phyloP scores from a whole-genome alignment of 1,140 invertebrate species.

The Leptestheria dahalacensis region DNA sequence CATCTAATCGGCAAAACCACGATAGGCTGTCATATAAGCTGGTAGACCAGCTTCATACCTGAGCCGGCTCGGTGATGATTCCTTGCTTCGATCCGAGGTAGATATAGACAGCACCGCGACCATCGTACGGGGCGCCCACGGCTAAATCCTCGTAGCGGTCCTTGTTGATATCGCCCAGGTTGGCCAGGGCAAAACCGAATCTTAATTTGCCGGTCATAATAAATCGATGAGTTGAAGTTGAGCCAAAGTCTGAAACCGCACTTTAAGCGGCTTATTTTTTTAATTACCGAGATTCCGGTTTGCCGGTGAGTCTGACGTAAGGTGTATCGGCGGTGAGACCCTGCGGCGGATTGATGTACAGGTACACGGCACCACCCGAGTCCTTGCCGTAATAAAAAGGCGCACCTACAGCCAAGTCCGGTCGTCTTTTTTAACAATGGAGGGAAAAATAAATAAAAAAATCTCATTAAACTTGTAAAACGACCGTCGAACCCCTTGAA shows the following conservation, averaged over 20 bases:
- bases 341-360: conserved; percentile 51
- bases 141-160: conserved; percentile 79
- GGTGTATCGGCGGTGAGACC: conserved; percentile 32
- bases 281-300: conserved; percentile 47
- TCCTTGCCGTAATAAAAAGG: conserved; percentile 74
- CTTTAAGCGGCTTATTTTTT: too few species aligned
- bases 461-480: background rate
- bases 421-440: too few species aligned
- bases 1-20: too few species aligned
- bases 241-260: too few species aligned
- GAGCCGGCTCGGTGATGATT: conserved; percentile 53
- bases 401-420: conserved; percentile 76
- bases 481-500: too few species aligned
- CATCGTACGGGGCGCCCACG: conserved; percentile 82
- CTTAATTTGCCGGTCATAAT: too few species aligned
- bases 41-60: too few species aligned
- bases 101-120: conserved; percentile 67
- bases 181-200: conserved; percentile 72
- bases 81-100: conserved; percentile 64
- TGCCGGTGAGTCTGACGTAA: conserved; percentile 44
- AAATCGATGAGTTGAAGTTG: too few species aligned
- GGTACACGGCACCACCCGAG: conserved; percentile 74
- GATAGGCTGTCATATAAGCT: too few species aligned
- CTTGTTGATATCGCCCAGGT: conserved; percentile 77
- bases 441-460: conserved; percentile 22